Percentiles rank a stretch among this genome's conserved stretches.
Conservation (phyloP, 2,797 vertebrate genomes). For the Melanotaenia maccullochi region DNA sequence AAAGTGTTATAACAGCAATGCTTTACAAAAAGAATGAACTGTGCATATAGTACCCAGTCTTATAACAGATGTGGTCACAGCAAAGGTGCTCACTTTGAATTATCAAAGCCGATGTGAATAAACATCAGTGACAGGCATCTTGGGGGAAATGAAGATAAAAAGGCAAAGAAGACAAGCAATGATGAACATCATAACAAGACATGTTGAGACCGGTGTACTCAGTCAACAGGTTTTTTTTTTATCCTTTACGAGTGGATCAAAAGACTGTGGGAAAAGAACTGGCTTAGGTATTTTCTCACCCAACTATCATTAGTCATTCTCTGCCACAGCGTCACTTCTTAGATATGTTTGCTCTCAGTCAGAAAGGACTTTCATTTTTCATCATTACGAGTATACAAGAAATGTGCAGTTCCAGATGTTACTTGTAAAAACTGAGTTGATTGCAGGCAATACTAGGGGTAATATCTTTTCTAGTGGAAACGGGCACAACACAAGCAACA, state of each 20-base stretch:
- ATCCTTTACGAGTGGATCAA: constrained; percentile 12
- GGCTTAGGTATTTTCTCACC: constrained; percentile 43
- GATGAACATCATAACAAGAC: constrained; percentile 50
- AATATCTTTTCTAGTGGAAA: constrained; percentile 31
- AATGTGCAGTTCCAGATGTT: neutral
- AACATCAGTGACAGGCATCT: constrained; percentile 8
- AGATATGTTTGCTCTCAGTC: neutral
- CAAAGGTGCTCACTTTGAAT: constrained; percentile 6
- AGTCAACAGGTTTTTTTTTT: constrained; percentile 68
- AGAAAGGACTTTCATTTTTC: constrained; percentile 3
- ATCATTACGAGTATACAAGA: constrained; percentile 4
- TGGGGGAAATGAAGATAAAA: constrained; percentile 24
- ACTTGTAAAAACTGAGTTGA: neutral
- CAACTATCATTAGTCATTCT: constrained; percentile 15
- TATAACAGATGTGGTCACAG: neutral
- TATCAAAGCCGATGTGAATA: constrained; percentile 1
- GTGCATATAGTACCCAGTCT: neutral
- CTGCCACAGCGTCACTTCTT: neutral
- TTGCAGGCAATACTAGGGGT: constrained; percentile 4
- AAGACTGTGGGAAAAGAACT: constrained; percentile 72
- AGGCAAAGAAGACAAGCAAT: constrained; percentile 19
- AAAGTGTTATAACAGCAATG: neutral
- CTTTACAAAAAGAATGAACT: neutral
- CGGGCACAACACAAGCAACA: constrained; percentile 34
- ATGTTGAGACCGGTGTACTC: constrained; percentile 62